phyloP scores from a whole-genome alignment of 2,797 vertebrate genomes.

The Sebastes hopkinsi region DNA sequence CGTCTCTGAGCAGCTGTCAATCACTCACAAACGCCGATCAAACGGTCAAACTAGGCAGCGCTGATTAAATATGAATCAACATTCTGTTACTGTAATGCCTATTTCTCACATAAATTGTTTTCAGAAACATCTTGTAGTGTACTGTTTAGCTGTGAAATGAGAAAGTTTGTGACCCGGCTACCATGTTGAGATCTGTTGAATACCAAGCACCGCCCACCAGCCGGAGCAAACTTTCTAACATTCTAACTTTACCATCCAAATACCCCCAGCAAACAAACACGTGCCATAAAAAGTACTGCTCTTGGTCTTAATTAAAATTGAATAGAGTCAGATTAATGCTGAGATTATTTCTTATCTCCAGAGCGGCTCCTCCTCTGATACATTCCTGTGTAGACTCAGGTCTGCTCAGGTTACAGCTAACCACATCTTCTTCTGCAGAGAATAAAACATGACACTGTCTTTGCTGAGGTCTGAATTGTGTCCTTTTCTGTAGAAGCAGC shows the following conservation, averaged over 20 bases:
- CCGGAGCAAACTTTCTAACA: no score
- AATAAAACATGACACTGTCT: conserved; percentile 33
- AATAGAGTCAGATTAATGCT: conserved; percentile 3
- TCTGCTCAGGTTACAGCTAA: conserved; percentile 11
- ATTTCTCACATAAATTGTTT: no score
- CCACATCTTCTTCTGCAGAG: neutral
- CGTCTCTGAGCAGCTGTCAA: no score
- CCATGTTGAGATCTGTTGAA: no score
- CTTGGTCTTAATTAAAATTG: conserved; percentile 2
- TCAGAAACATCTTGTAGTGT: no score
- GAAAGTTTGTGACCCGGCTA: no score
- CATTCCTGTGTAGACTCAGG: conserved; percentile 3
- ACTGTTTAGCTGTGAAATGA: no score
- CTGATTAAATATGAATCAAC: no score
- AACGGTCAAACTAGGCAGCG: no score
- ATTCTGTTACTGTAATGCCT: no score
- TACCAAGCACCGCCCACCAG: no score
- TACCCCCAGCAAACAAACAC: neutral
- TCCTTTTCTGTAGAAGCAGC: conserved; percentile 16
- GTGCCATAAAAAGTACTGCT: neutral
- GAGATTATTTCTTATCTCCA: conserved; percentile 6
- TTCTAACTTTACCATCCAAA: neutral
- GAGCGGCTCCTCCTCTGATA: neutral
- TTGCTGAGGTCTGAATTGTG: conserved; percentile 1
- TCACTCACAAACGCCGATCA: no score